phyloP scores from a whole-genome alignment of 2,888 invertebrate genomes.

The Neria commutata region DNA sequence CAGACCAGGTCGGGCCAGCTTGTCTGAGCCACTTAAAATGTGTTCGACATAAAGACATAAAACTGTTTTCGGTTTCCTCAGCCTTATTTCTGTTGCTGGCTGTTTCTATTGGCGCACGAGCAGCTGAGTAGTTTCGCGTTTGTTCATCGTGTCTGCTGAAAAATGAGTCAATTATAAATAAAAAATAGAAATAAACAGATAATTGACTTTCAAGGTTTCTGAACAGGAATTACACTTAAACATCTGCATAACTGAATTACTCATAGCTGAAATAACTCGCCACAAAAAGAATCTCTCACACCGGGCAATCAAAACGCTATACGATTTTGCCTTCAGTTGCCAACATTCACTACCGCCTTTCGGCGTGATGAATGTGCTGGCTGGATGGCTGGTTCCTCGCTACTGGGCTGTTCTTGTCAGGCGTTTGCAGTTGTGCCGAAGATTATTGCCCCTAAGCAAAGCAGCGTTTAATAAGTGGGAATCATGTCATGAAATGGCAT shows the following conservation, averaged over 20 bases:
- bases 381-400: too few species aligned
- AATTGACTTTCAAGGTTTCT: constrained; percentile 11
- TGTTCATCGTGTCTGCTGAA: background rate
- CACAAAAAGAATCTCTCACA: background rate
- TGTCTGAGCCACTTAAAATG: too few species aligned
- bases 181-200: background rate
- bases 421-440: background rate
- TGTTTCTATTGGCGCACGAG: too few species aligned
- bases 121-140: too few species aligned
- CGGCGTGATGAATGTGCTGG: background rate
- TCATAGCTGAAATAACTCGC: background rate
- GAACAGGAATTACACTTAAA: constrained; percentile 7
- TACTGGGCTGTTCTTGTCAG: too few species aligned
- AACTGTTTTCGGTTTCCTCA: too few species aligned
- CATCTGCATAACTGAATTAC: too few species aligned
- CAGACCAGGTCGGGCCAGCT: too few species aligned
- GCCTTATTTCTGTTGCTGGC: too few species aligned
- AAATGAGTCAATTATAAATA: constrained; percentile 5
- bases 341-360: too few species aligned
- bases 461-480: background rate
- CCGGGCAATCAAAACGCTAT: background rate
- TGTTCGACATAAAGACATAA: too few species aligned
- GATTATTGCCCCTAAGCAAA: background rate
- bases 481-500: background rate
- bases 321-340: too few species aligned